phyloP scores from a whole-genome alignment of 2,888 invertebrate genomes.

The Coremacera marginata region DNA sequence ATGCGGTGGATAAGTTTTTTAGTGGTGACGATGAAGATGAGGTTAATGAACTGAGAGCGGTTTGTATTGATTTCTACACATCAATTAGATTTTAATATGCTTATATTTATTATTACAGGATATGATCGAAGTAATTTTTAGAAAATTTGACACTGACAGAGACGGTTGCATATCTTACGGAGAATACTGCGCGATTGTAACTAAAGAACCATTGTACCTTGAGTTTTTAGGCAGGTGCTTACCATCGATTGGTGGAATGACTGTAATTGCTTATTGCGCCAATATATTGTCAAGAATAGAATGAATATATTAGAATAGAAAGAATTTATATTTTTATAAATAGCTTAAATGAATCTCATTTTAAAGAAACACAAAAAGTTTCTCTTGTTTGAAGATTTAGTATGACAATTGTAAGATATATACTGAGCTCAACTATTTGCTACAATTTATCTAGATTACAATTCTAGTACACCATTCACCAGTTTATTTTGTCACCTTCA shows the following conservation, averaged over 20 bases:
- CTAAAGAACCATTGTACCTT: slow-evolving; percentile 75
- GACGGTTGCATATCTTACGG: slow-evolving; percentile 80
- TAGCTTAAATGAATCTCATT: no score
- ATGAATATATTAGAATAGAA: no score
- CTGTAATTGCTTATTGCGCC: slow-evolving; percentile 64
- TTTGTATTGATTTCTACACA: slow-evolving; percentile 41
- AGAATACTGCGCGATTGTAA: slow-evolving; percentile 74
- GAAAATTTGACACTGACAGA: slow-evolving; percentile 80
- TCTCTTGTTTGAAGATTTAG: no score
- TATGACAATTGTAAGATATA: no score
- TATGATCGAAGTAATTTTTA: slow-evolving; percentile 78
- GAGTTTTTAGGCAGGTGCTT: slow-evolving; percentile 82
- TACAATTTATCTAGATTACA: no score
- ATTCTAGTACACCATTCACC: no score
- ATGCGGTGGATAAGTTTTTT: slow-evolving; percentile 68
- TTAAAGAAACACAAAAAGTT: no score
- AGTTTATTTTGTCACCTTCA: no score
- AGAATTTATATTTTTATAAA: no score
- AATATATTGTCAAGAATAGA: slow-evolving; percentile 53
- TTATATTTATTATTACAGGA: slow-evolving; percentile 70
- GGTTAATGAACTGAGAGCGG: slow-evolving; percentile 74
- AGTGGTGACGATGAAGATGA: slow-evolving; percentile 76
- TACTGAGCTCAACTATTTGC: no score
- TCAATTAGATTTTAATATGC: not conserved
- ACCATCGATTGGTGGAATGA: slow-evolving; percentile 70